These are phyloP conservation scores for Pseudachorutes palmiensis DNA, from an alignment of 1,140 invertebrate species.

Conservation along the genomic window DNA sequence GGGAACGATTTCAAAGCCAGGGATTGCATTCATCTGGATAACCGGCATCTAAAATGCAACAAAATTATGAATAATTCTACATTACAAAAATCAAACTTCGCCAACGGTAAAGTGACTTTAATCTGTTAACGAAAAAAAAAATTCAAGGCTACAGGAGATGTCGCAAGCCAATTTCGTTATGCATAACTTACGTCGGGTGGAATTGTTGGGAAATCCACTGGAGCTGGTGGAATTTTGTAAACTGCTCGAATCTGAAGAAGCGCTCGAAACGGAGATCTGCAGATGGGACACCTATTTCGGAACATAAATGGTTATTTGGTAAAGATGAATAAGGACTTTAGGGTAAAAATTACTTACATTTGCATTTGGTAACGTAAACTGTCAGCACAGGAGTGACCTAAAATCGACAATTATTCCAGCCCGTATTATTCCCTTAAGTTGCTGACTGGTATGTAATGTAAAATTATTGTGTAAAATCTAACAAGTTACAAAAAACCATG, in stretches of 20 bases:
- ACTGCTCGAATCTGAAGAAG: constrained; percentile 91
- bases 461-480: too few relatives aligned
- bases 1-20: constrained; percentile 90
- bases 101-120: not conserved
- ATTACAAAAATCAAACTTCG: not conserved
- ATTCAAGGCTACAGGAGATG: too few relatives aligned
- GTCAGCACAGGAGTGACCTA: constrained; percentile 4
- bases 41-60: constrained; percentile 42
- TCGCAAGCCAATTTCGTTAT: not conserved
- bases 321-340: too few relatives aligned
- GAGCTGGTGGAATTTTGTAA: constrained; percentile 57
- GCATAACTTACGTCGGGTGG: constrained; percentile 40
- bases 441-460: not conserved
- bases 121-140: too few relatives aligned
- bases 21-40: constrained; percentile 61
- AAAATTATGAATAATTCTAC: constrained; percentile 17
- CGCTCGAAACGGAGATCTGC: constrained; percentile 91
- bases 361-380: constrained; percentile 59
- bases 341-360: too few relatives aligned
- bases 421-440: too few relatives aligned
- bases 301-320: too few relatives aligned
- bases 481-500: too few relatives aligned
- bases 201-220: constrained; percentile 44
- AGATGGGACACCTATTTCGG: constrained; percentile 99
- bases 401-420: not conserved